Conservation (phyloP, 2,113 vertebrate genomes). For the Meleagris gallopavo region DNA sequence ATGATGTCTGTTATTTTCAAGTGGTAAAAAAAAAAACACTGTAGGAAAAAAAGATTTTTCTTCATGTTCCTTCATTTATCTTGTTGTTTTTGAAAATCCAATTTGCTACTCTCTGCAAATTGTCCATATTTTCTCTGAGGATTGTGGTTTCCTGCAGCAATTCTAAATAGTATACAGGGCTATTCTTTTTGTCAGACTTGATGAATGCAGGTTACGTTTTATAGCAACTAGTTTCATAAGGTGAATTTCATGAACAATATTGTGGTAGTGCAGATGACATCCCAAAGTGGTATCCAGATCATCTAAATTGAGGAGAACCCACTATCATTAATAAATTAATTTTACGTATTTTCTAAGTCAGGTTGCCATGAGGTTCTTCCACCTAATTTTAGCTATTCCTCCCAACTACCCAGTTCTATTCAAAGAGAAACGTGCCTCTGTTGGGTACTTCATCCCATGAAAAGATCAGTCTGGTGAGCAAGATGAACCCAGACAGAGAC, state of each 20-base stretch:
- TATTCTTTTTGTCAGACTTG: neutral
- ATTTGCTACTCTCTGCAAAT: conserved; percentile 15
- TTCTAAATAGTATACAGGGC: neutral
- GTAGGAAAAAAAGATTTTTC: neutral
- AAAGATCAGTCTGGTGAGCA: neutral
- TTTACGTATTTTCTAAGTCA: neutral
- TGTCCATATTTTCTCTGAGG: neutral
- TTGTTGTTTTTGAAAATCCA: conserved; percentile 15
- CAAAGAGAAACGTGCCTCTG: neutral
- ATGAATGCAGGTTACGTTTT: neutral
- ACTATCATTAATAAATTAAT: neutral
- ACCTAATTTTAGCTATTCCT: neutral
- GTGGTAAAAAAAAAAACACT: neutral
- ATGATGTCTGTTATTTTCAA: neutral
- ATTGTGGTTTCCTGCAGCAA: neutral
- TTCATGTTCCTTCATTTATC: conserved; percentile 10
- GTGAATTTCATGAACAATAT: neutral
- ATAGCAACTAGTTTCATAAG: neutral
- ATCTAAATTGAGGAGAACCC: fast-evolving
- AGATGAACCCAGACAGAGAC: neutral
- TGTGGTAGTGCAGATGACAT: neutral
- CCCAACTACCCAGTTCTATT: neutral
- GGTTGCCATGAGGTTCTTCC: neutral
- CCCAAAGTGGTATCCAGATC: neutral
- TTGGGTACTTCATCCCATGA: neutral